Evolutionary conservation across 2,113 vertebrate genomes (phyloP), one percentile per base, ranked within the genome.

Genomic region (Dicaeum eximium): DNA sequence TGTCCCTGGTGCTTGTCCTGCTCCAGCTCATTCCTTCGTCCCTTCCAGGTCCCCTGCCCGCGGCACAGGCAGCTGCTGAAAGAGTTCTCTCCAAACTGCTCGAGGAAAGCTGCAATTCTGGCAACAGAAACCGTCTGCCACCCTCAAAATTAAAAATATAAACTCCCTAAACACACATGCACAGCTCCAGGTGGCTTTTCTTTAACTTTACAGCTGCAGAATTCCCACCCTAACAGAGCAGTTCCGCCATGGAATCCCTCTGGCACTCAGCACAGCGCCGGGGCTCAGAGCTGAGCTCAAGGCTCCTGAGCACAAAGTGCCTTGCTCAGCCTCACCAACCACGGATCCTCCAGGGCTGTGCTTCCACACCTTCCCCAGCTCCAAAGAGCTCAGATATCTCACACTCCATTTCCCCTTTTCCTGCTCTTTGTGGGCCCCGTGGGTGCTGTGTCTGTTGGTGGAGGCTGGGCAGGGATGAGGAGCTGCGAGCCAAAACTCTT

Each of bases 271-370:
- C 37, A 8, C 37, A 54, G 51, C 33, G 27, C 4, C 42, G 5
- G 42, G 5, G 35, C 16, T 25, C 45, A n/a, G 57, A 1, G 5
- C 28, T 28, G 50, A 50, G 62, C 16, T 15, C 13, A 0, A 19
- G 38, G 53, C 4, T 40, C 61, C 61, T 19, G 73, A 71, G 65
- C 40, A 40, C 73, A 25, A 24, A 67, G 28, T 1, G 11, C 54
- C 60, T 22, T 51, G 31, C 25, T 73, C 48, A 92, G 61, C 58
- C 47, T 25, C 74, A 9, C 25, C 7, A n/a, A 60, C 21, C 51
- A 18, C 3, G 0, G 2, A 8, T 28, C 37, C 45, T 25, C 60
- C 8, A 2, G 2, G 82, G 33, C 50, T 35, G 2, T 8, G n/a
- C 25, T 58, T 35, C 8, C 48, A 5, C 2, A 7, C 24, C 33